These are phyloP conservation scores for Macrosiphum euphorbiae DNA, from an alignment of 2,888 invertebrate species.

Conservation along the genomic window DNA sequence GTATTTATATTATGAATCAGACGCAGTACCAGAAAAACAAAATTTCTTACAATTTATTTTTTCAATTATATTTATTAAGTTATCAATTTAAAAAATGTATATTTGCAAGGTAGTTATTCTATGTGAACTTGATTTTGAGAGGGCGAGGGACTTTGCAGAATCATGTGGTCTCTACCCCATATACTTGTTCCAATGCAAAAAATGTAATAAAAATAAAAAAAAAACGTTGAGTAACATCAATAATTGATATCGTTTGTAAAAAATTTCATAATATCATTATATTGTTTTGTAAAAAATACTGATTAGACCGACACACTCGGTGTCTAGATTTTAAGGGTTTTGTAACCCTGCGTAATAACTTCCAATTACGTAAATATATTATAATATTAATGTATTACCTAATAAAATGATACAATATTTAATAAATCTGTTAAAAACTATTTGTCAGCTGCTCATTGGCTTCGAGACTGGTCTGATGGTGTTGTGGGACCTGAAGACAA, in stretches of 20 bases:
- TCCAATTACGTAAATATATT: neutral
- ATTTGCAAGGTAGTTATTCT: neutral
- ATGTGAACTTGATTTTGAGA: neutral
- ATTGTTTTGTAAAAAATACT: neutral
- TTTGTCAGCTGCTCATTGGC: constrained; percentile 89
- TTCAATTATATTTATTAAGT: neutral
- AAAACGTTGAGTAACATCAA: neutral
- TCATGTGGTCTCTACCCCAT: neutral
- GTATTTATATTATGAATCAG: neutral
- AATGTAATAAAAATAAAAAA: neutral
- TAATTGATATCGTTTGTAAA: neutral
- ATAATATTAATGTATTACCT: neutral
- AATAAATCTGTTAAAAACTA: constrained; percentile 8
- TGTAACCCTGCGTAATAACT: neutral
- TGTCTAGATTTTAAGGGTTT: neutral
- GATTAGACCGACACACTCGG: neutral
- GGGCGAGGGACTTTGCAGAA: neutral
- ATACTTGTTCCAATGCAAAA: neutral
- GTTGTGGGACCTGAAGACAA: constrained; percentile 94
- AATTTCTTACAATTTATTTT: neutral
- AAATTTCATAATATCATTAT: neutral
- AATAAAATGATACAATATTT: constrained; percentile 52
- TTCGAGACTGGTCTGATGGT: constrained; percentile 95
- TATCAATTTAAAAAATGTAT: neutral
- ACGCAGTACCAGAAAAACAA: neutral